Evolutionary conservation across 2,888 invertebrate species (phyloP), one percentile per base, ranked within the genome.

Genomic region (Palloptera scutellata): DNA sequence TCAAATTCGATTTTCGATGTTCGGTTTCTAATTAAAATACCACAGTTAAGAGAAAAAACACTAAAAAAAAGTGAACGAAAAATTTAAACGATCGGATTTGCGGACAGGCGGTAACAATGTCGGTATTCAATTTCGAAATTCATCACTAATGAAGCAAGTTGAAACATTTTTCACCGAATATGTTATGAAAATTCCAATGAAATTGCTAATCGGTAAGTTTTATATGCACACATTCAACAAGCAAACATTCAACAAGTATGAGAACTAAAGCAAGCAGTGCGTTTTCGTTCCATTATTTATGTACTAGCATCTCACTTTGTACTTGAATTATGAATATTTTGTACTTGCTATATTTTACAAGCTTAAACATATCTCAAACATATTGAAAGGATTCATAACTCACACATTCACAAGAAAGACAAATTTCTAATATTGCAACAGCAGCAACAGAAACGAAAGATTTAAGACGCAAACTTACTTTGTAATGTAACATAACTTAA

Each of bases 21-120:
- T 73, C 67, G 71, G 55, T 71, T 73, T 71, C 70, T 73, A 73
- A 73, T 73, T 73, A 73, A 73, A 73, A 73, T 73, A 66, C 73
- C 70, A 48, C 6, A n/a, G 48, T 55, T 55, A 11, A 20, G 55
- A 12, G 20, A n/a, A 55, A 55, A 30, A 55, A 55, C n/a, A 12
- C 55, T n/a, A n/a, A 19, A n/a, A 55, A 19, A 30, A 55, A 17
- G 55, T n/a, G 11, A 55, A 20, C 55, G 11, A 10, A 55, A 30
- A n/a, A 55, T 55, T 73, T 67, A 78, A 78, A 30, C 77, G 73
- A 76, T 73, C 72, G 70, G 52, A 43, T 41, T 58, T n/a, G n/a
- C 12, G 41, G n/a, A 13, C 58, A 13, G 15, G 40, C n/a, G 55
- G 42, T 42, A 12, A 43, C 11, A 13, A n/a, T 40, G 57, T 15